Conservation (phyloP, 2,113 vertebrate genomes). For the Leucosticte australis region DNA sequence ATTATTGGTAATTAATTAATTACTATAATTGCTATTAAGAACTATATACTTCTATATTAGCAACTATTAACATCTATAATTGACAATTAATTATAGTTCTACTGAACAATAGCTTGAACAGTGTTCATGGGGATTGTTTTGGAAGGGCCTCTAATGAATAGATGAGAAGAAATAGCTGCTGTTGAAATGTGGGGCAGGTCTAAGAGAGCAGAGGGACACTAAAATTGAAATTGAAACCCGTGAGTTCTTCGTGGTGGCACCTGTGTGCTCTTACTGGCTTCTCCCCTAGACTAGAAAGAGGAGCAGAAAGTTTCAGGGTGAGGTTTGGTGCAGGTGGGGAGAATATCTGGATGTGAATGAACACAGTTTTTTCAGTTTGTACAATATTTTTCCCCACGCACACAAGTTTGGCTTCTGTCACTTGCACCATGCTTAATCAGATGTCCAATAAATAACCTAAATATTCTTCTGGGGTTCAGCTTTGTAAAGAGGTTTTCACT, state of each 20-base stretch:
- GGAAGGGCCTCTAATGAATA: not conserved
- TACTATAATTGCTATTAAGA: not conserved
- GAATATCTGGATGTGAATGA: not conserved
- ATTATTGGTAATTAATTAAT: not conserved
- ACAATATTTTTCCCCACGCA: not conserved
- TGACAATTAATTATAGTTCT: not conserved
- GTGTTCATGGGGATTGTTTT: not conserved
- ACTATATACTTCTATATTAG: no score
- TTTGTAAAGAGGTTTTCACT: not conserved
- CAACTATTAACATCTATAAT: no score
- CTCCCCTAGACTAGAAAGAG: not conserved
- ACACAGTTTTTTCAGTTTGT: not conserved
- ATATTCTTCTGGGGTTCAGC: not conserved
- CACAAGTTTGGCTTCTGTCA: not conserved
- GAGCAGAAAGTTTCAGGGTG: not conserved
- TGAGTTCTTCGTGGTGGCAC: not conserved
- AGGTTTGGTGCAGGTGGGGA: not conserved
- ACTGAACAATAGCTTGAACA: not conserved
- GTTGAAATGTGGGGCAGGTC: not conserved
- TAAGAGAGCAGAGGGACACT: not conserved
- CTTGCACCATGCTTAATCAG: not conserved
- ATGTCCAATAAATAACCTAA: not conserved
- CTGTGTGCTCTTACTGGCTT: not conserved
- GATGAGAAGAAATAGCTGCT: not conserved
- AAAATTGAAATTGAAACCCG: not conserved